phyloP scores from a whole-genome alignment of 2,888 invertebrate species.

The Seira musarum region DNA sequence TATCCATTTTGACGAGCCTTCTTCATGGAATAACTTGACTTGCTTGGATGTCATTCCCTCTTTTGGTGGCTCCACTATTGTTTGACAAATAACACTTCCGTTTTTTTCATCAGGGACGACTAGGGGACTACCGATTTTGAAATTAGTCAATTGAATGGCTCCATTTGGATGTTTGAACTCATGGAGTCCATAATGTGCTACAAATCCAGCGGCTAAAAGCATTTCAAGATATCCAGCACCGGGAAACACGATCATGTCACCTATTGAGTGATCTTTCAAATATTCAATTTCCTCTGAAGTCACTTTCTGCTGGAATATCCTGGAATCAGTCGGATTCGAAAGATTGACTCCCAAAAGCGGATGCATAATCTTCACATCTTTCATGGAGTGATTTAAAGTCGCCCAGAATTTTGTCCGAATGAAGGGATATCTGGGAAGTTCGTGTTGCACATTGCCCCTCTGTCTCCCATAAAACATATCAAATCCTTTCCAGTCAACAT shows the following conservation, averaged over 20 bases:
- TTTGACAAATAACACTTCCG: neutral
- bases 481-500: constrained; percentile 36
- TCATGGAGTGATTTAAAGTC: no score
- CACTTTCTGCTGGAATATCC: constrained; percentile 16
- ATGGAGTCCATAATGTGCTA: neutral
- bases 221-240: constrained; percentile 48
- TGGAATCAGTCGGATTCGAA: constrained; percentile 23
- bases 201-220: neutral
- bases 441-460: no score
- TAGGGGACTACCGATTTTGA: constrained; percentile 4
- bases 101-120: constrained; percentile 12
- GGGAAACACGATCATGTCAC: constrained; percentile 28
- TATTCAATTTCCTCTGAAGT: neutral
- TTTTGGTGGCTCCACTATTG: constrained; percentile 8
- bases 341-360: constrained; percentile 47
- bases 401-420: constrained; percentile 46
- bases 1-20: constrained; percentile 21
- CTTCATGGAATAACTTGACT: constrained; percentile 36
- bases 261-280: constrained; percentile 17
- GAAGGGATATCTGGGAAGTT: constrained; percentile 48
- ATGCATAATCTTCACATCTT: constrained; percentile 29
- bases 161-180: neutral
- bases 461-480: constrained; percentile 4
- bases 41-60: constrained; percentile 26
- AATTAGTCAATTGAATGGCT: constrained; percentile 1